Percentiles rank a stretch among this genome's conserved stretches.
Conservation (phyloP, 2,797 vertebrate species). For the Adelosebastes latens region DNA sequence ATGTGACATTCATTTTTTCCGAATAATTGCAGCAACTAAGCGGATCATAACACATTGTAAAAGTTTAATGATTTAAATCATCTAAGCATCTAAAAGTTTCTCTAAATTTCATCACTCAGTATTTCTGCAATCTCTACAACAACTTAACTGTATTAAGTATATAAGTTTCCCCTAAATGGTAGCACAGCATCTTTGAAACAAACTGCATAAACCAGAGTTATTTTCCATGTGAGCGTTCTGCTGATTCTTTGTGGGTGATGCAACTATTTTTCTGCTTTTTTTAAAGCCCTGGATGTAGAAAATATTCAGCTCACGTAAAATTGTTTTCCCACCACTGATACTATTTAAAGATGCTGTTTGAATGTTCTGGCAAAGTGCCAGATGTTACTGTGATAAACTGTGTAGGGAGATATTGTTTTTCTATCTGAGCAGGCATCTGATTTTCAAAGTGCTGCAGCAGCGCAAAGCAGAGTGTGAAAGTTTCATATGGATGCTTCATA, state of each 20-base stretch:
- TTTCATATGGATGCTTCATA: not conserved
- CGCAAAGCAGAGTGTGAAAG: not conserved
- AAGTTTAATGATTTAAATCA: not conserved
- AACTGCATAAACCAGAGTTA: not conserved
- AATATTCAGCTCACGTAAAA: conserved; percentile 8
- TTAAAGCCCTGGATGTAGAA: not conserved
- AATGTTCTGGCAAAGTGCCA: conserved; percentile 15
- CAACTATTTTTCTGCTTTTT: not conserved
- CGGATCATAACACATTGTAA: not conserved
- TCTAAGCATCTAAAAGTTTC: not conserved
- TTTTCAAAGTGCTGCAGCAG: not conserved
- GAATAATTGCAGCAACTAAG: not conserved
- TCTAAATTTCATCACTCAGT: conserved; percentile 27
- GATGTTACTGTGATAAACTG: not conserved
- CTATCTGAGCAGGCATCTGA: not conserved
- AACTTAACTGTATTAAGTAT: not conserved
- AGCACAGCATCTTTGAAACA: not conserved
- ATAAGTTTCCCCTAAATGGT: not conserved
- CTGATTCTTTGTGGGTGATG: conserved; percentile 35
- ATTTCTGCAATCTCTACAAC: not conserved
- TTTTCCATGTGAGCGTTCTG: not conserved
- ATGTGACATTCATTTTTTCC: not conserved
- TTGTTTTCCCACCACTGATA: conserved; percentile 18
- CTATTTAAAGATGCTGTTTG: conserved; percentile 51
- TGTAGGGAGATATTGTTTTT: not conserved